Evolutionary conservation across 2,888 invertebrate species (phyloP), one percentile per base, ranked within the genome.

Genomic region (Ditula angustiorana): DNA sequence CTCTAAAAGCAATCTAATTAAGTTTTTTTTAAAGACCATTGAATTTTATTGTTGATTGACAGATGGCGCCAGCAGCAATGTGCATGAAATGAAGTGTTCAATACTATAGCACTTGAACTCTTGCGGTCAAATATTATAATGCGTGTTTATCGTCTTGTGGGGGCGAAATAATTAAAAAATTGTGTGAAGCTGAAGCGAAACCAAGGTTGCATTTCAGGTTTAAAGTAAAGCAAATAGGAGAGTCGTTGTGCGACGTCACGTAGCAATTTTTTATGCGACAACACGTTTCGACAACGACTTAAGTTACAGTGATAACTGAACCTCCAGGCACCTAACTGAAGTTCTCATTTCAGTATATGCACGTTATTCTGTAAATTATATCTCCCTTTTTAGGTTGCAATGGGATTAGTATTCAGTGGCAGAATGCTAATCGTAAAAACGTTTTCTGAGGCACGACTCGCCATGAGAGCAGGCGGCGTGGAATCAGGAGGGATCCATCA

Each of bases 1-100:
- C 88, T 88, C 87, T 86, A 85, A 92, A 86, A 90, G 90, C 86
- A 85, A 87, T 82, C 90, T 91, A 91, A 90, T 91, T 90, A 89
- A 85, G 88, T 90, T 90, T 90, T 83, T 89, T 90, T 71, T 60
- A 46, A 80, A 81, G 78, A 83, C 82, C 85, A 87, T 90, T 87
- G 88, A 90, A 89, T 87, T 84, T 82, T 83, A 82, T 83, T 87
- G 81, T 85, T 90, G 92, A 92, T 86, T 90, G 92, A 82, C 90
- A 90, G 86, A 86, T 89, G 92, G 90, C 90, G 91, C 92, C 89
- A 86, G 86, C 83, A 90, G 91, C 89, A 74, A 79, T 85, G 84
- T 81, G n/a, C n/a, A n/a, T n/a, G 80, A 86, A 88, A 90, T 90
- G 83, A 81, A 88, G 87, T 86, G 60, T 66, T 50, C 61, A 66